Conservation (phyloP, 2,113 vertebrate species). For the Phaethornis superciliosus region DNA sequence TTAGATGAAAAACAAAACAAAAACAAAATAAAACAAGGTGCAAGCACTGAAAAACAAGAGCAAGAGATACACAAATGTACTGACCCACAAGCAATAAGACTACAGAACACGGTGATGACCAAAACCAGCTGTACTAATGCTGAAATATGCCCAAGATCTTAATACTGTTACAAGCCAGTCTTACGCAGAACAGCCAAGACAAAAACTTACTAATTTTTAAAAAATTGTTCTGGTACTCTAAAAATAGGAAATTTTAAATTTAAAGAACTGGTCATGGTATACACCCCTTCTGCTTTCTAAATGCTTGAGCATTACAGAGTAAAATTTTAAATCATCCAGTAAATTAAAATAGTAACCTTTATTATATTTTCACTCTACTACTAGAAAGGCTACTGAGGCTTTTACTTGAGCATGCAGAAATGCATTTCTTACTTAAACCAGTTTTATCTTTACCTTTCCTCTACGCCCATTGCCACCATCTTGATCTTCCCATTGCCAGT, state of each 20-base stretch:
- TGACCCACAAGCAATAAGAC: background rate
- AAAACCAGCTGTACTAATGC: background rate
- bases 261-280: background rate
- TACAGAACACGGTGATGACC: background rate
- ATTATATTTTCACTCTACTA: background rate
- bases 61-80: background rate
- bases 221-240: background rate
- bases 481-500: conserved; percentile 99
- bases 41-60: background rate
- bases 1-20: background rate
- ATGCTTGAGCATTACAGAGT: background rate
- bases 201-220: background rate
- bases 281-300: background rate
- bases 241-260: background rate
- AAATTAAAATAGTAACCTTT: background rate
- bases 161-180: background rate
- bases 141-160: background rate
- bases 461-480: conserved; percentile 98
- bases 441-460: conserved; percentile 84
- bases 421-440: background rate
- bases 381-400: background rate
- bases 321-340: background rate
- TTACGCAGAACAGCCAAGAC: background rate
- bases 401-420: background rate
- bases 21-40: background rate